Evolutionary conservation across 2,888 invertebrate genomes (phyloP).

Genomic region (Agrotis segetum): DNA sequence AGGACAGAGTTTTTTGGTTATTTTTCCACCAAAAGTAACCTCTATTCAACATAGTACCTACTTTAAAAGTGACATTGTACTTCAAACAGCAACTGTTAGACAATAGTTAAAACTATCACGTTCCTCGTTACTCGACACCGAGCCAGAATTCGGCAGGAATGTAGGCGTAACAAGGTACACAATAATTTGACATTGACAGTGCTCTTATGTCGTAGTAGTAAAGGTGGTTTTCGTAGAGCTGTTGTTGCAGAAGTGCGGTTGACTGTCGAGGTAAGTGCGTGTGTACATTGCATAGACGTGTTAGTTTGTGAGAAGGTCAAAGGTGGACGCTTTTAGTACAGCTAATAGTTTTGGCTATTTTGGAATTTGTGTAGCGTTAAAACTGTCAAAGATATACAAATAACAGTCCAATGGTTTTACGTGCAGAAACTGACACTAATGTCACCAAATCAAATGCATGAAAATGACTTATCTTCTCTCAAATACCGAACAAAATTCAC

Average conservation of each 20-base stretch:
- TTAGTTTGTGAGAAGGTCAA: conserved; percentile 12
- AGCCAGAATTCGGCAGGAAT: conserved; percentile 32
- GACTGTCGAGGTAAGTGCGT: neutral
- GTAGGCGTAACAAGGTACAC: conserved; percentile 5
- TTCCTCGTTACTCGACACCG: conserved; percentile 51
- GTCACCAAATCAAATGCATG: neutral
- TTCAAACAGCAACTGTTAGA: conserved; percentile 33
- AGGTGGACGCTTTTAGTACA: neutral
- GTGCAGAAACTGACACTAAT: neutral
- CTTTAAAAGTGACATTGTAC: conserved; percentile 24
- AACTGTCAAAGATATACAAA: no score
- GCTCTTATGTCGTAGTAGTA: neutral
- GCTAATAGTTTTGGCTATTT: neutral
- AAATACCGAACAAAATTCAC: neutral
- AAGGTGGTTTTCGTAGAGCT: neutral
- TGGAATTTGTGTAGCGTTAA: neutral
- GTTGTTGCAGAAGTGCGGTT: neutral
- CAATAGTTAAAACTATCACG: conserved; percentile 61
- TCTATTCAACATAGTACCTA: conserved; percentile 20
- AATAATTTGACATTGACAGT: neutral
- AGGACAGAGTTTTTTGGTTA: no score
- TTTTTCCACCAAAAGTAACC: neutral
- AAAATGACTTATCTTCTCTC: neutral
- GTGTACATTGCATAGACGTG: neutral
- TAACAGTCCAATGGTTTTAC: no score